phyloP scores from a whole-genome alignment of 2,797 vertebrate species.

The Sardinella longiceps region DNA sequence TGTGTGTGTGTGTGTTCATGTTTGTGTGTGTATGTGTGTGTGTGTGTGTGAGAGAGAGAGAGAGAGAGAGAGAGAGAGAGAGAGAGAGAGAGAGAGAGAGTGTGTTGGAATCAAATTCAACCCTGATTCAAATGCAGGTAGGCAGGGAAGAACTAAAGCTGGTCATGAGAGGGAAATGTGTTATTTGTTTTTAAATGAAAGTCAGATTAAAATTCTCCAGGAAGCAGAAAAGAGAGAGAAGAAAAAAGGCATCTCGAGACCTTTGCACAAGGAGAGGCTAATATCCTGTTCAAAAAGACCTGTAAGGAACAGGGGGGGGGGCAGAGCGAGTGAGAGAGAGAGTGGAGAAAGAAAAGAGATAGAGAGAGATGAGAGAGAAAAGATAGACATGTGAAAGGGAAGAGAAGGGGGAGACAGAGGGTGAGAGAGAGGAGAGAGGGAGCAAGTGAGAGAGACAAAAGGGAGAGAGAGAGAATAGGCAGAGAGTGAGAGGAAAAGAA shows the following conservation, averaged over 20 bases:
- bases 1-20: no score
- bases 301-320: background rate
- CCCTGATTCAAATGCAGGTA: background rate
- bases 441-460: background rate
- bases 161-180: no score
- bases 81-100: no score
- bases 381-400: no score
- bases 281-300: slow-evolving; percentile 1
- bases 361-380: background rate
- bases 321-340: background rate
- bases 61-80: no score
- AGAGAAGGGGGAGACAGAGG: background rate
- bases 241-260: background rate
- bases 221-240: background rate
- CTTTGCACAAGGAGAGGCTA: background rate
- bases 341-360: background rate
- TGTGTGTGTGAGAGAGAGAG: no score
- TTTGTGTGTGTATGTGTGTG: no score
- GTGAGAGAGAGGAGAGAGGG: background rate
- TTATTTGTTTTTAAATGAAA: background rate
- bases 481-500: background rate
- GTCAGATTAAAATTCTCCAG: background rate
- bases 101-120: background rate
- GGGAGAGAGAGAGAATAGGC: background rate
- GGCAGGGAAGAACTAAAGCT: no score